Base-by-base conservation (phyloP, 2,797 vertebrate species). In the Neoniphon sammara region DNA sequence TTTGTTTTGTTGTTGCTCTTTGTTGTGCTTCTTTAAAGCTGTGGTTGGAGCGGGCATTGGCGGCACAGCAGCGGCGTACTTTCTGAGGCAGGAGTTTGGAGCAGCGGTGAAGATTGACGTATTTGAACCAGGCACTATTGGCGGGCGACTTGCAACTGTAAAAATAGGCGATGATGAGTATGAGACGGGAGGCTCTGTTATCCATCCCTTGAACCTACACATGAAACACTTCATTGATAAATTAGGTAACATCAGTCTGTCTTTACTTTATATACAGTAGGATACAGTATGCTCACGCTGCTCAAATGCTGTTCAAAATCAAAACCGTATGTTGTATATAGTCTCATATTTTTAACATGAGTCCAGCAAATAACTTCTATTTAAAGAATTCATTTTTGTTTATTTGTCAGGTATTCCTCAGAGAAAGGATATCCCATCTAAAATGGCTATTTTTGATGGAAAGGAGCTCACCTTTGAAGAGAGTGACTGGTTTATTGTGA, bases 171-270 rank as follows among this genome's bases (percentile, higher is more conserved):
- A 95, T 0, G 53, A 86, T 1, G 87, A 94, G 9, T 98, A 96
- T 5, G 97, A 99, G 89, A 92, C 88, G 0, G 97, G 97, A 54
- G 97, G 95, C 0, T 20, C 94, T 0, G 11, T 96, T 21, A 94
- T 98, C 76, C 97, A 98, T 81, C 96, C 97, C n/a, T 91, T 98
- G 25, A 98, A 98, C 88, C 92, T 98, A 18, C 97, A 99, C 86
- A 97, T 98, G 97, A 99, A 98, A 86, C 93, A 96, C 30, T 97
- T 98, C 71, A 89, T 96, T 76, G 96, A 97, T 66, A 95, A 89
- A 73, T 75, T 98, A 74, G 96, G 97, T 97, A 89, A 83, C 82
- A 65, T 42, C 39, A 23, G 2, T 25, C 7, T 31, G 23, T 18
- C 20, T 17, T 15, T 27, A 53, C 52, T 57, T 57, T 7, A 18